Percentiles rank a stretch among this genome's conserved stretches.
Conservation (phyloP, 1,140 invertebrate genomes). For the Sogatella furcifera region DNA sequence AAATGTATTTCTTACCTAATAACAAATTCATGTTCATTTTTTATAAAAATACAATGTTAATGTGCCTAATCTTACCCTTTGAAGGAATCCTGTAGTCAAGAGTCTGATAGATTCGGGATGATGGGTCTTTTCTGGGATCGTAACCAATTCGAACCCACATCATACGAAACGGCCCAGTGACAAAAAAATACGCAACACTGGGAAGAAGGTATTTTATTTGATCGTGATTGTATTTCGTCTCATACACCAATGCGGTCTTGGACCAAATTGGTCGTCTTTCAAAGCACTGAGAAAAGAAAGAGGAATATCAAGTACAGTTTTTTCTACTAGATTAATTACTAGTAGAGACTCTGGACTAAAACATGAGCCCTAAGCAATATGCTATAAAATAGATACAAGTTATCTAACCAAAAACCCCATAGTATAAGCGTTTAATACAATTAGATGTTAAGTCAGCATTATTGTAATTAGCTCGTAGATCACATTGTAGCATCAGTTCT, state of each 20-base stretch:
- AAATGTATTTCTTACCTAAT: too few relatives aligned
- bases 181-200: constrained; percentile 69
- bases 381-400: too few relatives aligned
- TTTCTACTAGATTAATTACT: too few relatives aligned
- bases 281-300: constrained; percentile 40
- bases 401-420: too few relatives aligned
- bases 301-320: not conserved
- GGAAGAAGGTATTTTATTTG: constrained; percentile 72
- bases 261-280: constrained; percentile 78
- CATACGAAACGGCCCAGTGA: constrained; percentile 77
- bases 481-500: too few relatives aligned
- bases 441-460: too few relatives aligned
- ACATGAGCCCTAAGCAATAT: too few relatives aligned
- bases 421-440: too few relatives aligned
- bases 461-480: too few relatives aligned
- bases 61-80: constrained; percentile 39
- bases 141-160: constrained; percentile 79
- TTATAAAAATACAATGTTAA: too few relatives aligned
- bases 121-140: constrained; percentile 71
- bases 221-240: constrained; percentile 46
- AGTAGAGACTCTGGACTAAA: too few relatives aligned
- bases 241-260: constrained; percentile 54
- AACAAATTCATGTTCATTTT: too few relatives aligned
- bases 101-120: constrained; percentile 69
- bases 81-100: constrained; percentile 73